Base-by-base conservation (phyloP, 1,140 invertebrate species). In the Drosophila equinoxialis region DNA sequence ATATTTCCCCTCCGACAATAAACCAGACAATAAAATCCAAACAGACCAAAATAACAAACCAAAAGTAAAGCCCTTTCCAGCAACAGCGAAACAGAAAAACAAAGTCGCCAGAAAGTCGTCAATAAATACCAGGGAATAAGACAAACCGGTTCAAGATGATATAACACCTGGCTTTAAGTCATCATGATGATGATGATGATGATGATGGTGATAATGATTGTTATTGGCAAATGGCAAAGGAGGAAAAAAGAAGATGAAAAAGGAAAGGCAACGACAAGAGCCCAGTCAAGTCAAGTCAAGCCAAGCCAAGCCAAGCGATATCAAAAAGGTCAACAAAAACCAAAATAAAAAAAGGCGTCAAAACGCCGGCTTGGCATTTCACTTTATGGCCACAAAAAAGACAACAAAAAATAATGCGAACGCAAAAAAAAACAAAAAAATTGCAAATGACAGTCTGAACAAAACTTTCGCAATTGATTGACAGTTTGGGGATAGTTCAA, bases 151-250 rank as follows among this genome's bases (percentile, higher is more conserved):
- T 70, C 76, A 63, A 67, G 71, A 85, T 86, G 83, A 86, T 79
- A 87, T 86, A 86, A 86, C 83, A 82, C 70, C 66, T 76, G 83
- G 70, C 73, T 87, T 69, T 72, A 87, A 70, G 76, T 79, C 76
- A 79, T 51, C 7, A 48, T 20, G 1, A 20, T 48, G 45, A 10
- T 51, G 17, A 51, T 23, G 45, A 51, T 51, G 45, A 48, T 48
- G 42, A 48, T 48, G 42, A 17, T 17, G 17, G 17, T 17, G 17
- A 48, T 48, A 30, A 30, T 30, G 30, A 42, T 42, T 14, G 82
- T 86, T 87, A 87, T 83, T 82, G 83, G 68, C 79, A 79, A 81
- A 76, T 76, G 60, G 26, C 42, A 14, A 55, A 55, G 54, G 62
- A 65, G 61, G 17, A 41, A 55, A 68, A 42, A 35, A 62, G 54